Evolutionary conservation across 64 coral and sea anemone species (phyloP).

Genomic region (Stichodactyla helianthus): DNA sequence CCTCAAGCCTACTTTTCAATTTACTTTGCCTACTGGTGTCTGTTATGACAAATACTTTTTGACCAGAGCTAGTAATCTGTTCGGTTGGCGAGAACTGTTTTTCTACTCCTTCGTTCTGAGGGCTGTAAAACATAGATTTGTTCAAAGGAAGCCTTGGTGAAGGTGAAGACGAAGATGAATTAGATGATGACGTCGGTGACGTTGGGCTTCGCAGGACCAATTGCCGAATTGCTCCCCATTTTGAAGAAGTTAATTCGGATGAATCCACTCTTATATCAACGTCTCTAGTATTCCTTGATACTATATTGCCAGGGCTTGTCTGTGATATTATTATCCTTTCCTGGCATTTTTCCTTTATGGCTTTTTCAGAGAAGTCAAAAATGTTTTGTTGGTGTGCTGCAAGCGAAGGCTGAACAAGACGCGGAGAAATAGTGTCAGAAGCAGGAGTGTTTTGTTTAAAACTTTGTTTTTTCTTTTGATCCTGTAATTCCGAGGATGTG

Average conservation of each 20-base stretch:
- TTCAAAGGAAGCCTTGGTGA: slow-evolving; percentile 17
- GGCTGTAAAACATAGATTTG: slow-evolving; percentile 17
- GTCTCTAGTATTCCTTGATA: not conserved
- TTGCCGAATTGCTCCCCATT: not conserved
- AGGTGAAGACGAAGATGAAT: not conserved
- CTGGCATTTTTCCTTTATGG: not conserved
- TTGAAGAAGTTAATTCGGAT: not conserved
- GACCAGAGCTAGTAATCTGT: not conserved
- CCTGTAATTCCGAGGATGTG: not conserved
- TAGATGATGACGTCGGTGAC: slow-evolving; percentile 7
- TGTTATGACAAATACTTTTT: slow-evolving; percentile 9
- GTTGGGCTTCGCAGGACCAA: slow-evolving; percentile 11
- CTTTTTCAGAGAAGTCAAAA: slow-evolving; percentile 10
- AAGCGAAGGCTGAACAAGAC: not conserved
- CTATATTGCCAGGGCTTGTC: not conserved
- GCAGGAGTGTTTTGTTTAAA: not conserved
- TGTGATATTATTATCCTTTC: not conserved
- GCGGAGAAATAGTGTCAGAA: not conserved
- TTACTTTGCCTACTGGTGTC: slow-evolving; percentile 24
- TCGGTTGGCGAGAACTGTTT: slow-evolving; percentile 9
- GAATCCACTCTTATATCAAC: not conserved
- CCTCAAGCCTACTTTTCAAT: not conserved
- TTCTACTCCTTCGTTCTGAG: slow-evolving; percentile 2
- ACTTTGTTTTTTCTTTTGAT: not conserved
- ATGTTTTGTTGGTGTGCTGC: not conserved